These are phyloP conservation scores for Patella caerulea DNA, from an alignment of 2,888 invertebrate species.

Conservation along the genomic window DNA sequence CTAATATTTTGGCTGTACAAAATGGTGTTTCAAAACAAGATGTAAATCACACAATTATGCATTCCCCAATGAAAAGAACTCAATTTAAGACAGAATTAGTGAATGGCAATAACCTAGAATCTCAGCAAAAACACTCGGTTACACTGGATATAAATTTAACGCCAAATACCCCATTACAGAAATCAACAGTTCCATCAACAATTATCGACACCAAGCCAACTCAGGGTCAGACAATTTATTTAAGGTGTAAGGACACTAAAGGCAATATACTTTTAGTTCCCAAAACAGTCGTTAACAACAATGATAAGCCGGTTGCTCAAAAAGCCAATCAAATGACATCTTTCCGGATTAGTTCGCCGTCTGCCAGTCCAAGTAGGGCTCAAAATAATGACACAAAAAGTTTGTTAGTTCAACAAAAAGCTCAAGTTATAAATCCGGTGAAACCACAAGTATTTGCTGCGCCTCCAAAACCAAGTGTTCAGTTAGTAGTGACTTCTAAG, in stretches of 20 bases:
- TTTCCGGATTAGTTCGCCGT: not conserved
- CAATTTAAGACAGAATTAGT: not conserved
- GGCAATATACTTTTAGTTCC: conserved; percentile 61
- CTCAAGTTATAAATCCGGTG: not conserved
- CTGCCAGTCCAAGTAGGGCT: not conserved
- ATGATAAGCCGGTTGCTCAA: not conserved
- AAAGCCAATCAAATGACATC: not conserved
- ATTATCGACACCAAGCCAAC: not conserved
- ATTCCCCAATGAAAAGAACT: not conserved
- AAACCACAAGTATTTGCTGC: not conserved
- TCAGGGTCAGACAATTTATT: conserved; percentile 37
- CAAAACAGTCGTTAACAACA: not conserved
- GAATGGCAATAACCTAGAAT: no score
- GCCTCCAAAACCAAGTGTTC: conserved; percentile 3
- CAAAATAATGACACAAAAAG: not conserved
- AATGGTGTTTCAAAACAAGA: not conserved
- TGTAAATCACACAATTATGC: not conserved
- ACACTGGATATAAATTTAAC: not conserved
- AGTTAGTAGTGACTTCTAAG: conserved; percentile 12
- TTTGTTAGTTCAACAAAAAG: not conserved
- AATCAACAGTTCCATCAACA: not conserved
- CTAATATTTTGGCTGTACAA: not conserved
- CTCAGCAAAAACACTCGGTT: no score
- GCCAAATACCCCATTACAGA: not conserved
- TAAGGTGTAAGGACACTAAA: conserved; percentile 54